Evolutionary conservation across 2,113 vertebrate genomes (phyloP), one percentile per base, ranked within the genome.

Genomic region (Speoplatyrhinus poulsoni): DNA sequence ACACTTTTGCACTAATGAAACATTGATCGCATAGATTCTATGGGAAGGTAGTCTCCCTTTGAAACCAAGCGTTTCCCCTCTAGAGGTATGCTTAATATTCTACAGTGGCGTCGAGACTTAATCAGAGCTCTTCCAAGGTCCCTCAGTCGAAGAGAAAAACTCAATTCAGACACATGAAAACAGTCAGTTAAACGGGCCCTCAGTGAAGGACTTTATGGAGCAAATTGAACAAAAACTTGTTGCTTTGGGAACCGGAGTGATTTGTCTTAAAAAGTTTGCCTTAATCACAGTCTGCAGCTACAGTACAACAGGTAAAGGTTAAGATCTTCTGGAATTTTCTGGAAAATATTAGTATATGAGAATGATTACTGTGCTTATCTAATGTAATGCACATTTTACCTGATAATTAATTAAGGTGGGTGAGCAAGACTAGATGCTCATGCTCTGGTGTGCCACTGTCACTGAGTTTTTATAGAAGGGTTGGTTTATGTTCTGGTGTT

Each of bases 1-100:
- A 98, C 95, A 98, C 95, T 93, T 94, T 94, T 90, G 87, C 90
- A 87, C 93, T 98, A 99, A 99, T 98, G 98, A 96, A 98, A 96
- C 96, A 99, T 99, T 97, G 97, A 99, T 98, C 96, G 90, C 90
- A 95, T 94, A 88, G 94, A 96, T 92, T 93, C 80, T 84, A 91
- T 89, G 91, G 89, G 93, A 92, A 92, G 91, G 87, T 86, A 86
- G 76, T 83, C 77, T 85, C 85, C 84, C 80, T 82, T 69, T 89
- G 91, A 93, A 94, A 95, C 94, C 82, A 90, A 82, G 90, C 92
- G 66, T 85, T 66, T 86, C 77, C 69, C 81, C 75, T 77, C 84
- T 75, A 82, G 84, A 88, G 85, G 75, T 63, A 47, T 58, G 77
- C 73, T 92, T 90, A 90, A 90, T 90, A 93, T 92, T 92, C 88